phyloP scores from a whole-genome alignment of 2,888 invertebrate genomes.

The Hypselothyrea guttata region DNA sequence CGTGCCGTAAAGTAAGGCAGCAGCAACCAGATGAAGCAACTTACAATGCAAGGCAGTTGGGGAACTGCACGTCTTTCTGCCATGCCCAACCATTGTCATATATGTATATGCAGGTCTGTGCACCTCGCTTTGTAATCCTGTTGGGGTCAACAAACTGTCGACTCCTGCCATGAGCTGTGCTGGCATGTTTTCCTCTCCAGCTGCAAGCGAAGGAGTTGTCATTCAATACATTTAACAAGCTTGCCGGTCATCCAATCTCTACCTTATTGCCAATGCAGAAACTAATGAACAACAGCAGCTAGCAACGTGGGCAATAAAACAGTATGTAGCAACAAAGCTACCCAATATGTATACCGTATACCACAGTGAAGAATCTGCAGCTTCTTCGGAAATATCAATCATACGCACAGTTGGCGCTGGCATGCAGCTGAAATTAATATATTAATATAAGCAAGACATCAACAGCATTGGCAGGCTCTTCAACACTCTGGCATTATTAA shows the following conservation, averaged over 20 bases:
- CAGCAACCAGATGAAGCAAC: constrained; percentile 7
- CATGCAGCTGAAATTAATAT: constrained; percentile 29
- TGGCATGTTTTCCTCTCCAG: constrained; percentile 16
- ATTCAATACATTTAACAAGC: constrained; percentile 49
- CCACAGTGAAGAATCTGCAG: too few relatives aligned
- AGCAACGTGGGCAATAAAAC: constrained; percentile 8
- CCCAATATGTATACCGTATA: constrained; percentile 7
- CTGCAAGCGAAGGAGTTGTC: constrained; percentile 25
- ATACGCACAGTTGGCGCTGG: constrained; percentile 36
- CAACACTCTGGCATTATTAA: constrained; percentile 32
- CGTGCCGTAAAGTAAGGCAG: constrained; percentile 15
- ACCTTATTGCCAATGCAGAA: constrained; percentile 3
- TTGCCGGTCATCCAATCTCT: constrained; percentile 5
- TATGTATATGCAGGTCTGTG: constrained; percentile 22
- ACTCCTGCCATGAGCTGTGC: constrained; percentile 4
- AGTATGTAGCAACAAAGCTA: constrained; percentile 11
- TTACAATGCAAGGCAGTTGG: constrained; percentile 10
- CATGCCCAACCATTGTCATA: constrained; percentile 53
- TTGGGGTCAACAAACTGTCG: constrained; percentile 65
- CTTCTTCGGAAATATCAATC: constrained; percentile 56
- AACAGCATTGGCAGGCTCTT: constrained; percentile 29
- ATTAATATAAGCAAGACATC: constrained; percentile 25
- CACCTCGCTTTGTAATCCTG: constrained; percentile 17
- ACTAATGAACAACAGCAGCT: constrained; percentile 34
- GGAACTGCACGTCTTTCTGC: constrained; percentile 14